These are phyloP conservation scores for Ennomos fuscantarius DNA, from an alignment of 2,888 invertebrate genomes.

Conservation along the genomic window DNA sequence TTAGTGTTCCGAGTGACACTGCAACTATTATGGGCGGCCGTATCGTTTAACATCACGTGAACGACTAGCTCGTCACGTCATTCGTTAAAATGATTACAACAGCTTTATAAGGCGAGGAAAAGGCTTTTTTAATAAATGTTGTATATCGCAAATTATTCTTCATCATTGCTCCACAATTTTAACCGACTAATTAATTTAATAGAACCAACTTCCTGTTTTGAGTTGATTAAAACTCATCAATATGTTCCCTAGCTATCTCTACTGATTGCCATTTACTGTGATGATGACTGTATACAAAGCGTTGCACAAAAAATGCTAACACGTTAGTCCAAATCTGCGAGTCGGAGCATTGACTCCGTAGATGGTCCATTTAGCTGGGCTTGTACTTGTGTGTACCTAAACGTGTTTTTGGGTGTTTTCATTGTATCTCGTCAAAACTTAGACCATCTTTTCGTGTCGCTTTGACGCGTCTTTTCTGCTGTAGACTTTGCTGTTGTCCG, in stretches of 20 bases:
- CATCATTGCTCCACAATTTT: too few species aligned
- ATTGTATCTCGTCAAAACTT: slow-evolving; percentile 36
- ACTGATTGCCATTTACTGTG: slow-evolving; percentile 9
- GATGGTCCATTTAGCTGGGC: slow-evolving; percentile 70
- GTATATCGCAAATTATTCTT: too few species aligned
- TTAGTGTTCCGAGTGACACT: too few species aligned
- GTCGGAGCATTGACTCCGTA: slow-evolving; percentile 67
- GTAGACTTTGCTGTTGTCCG: too few species aligned
- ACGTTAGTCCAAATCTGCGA: slow-evolving; percentile 64
- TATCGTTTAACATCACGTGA: too few species aligned
- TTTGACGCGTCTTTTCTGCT: too few species aligned
- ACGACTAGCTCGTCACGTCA: too few species aligned
- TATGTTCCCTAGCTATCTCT: slow-evolving; percentile 10
- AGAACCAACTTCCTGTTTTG: slow-evolving; percentile 20
- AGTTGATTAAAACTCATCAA: slow-evolving; percentile 20
- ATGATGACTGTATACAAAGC: slow-evolving; percentile 20
- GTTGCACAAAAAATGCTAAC: slow-evolving; percentile 59
- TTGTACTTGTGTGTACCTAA: slow-evolving; percentile 56
- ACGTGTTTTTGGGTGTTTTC: slow-evolving; percentile 67
- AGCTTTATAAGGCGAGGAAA: too few species aligned
- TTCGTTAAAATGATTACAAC: too few species aligned
- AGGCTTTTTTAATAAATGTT: too few species aligned
- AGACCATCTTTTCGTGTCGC: too few species aligned
- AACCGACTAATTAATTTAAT: slow-evolving; percentile 3
- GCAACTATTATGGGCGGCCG: too few species aligned